These are phyloP conservation scores for Parus major DNA, from an alignment of 2,113 vertebrate genomes.

Conservation along the genomic window DNA sequence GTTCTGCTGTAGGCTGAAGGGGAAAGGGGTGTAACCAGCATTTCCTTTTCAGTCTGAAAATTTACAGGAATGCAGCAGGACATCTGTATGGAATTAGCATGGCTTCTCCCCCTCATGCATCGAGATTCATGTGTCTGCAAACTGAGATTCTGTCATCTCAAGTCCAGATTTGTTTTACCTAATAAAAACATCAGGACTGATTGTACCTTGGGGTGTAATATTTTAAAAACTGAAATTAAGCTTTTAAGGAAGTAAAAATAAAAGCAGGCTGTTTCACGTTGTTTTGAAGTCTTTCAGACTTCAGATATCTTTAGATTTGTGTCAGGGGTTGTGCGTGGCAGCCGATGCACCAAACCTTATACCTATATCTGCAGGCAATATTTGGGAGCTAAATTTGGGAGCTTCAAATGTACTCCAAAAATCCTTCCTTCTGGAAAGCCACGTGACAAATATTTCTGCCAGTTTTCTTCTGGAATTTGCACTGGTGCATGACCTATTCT, in stretches of 20 bases:
- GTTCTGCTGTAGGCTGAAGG: conserved; percentile 51
- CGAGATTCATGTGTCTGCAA: conserved; percentile 63
- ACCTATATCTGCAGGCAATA: background rate
- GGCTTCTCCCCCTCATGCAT: conserved; percentile 52
- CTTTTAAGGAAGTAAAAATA: conserved; percentile 50
- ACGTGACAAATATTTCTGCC: background rate
- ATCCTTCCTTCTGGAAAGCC: background rate
- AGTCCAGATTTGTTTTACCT: conserved; percentile 24
- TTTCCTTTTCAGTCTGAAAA: conserved; percentile 80
- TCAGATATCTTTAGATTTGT: background rate
- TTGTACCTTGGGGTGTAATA: conserved; percentile 29
- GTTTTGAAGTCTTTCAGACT: conserved; percentile 9
- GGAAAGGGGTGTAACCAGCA: conserved; percentile 72
- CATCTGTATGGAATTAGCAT: conserved; percentile 79
- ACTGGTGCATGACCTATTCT: background rate
- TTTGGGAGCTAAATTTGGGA: background rate
- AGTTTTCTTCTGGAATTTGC: background rate
- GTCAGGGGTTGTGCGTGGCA: conserved; percentile 9
- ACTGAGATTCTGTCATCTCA: conserved; percentile 18
- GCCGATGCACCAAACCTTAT: background rate
- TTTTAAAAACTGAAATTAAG: conserved; percentile 25
- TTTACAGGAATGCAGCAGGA: conserved; percentile 77
- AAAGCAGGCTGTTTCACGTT: background rate
- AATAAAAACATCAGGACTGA: conserved; percentile 59
- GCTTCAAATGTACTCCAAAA: background rate